Percentiles rank a stretch among this genome's conserved stretches.
These are phyloP conservation scores for Umimayanthus kanabou DNA, from an alignment of 92 coral and sea anemone species.

Conservation along the genomic window DNA sequence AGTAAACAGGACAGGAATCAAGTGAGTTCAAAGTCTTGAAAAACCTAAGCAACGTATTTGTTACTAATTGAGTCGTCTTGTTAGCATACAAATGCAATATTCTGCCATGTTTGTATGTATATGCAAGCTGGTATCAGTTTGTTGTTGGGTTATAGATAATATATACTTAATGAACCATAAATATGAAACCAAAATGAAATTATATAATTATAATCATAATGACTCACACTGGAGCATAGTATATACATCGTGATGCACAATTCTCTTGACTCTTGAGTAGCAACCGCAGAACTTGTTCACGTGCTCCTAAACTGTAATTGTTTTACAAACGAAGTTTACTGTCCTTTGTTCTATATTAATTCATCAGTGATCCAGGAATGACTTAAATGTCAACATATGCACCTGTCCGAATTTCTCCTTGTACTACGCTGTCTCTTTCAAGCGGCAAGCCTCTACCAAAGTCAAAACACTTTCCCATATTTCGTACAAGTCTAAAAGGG, in stretches of 20 bases:
- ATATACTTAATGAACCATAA: neutral
- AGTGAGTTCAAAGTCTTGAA: conserved; percentile 1
- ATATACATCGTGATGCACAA: neutral
- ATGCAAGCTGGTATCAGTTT: neutral
- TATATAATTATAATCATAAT: too few species aligned
- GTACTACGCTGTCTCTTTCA: neutral
- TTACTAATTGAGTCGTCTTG: neutral
- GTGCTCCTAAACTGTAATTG: conserved; percentile 15
- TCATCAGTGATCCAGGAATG: neutral
- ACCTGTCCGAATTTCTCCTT: neutral
- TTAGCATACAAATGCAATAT: neutral
- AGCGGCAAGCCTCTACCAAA: neutral
- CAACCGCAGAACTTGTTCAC: conserved; percentile 10
- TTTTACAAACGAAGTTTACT: neutral
- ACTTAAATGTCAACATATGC: too few species aligned
- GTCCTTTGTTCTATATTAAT: neutral
- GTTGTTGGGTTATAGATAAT: neutral
- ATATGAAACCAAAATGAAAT: neutral
- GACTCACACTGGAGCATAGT: neutral
- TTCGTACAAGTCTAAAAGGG: neutral
- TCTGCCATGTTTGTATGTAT: neutral
- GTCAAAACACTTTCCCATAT: too few species aligned
- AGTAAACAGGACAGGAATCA: neutral
- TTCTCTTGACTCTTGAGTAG: conserved; percentile 5
- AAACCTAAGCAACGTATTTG: neutral